phyloP scores from a whole-genome alignment of 2,113 vertebrate species.

The Mormoops blainvillei region DNA sequence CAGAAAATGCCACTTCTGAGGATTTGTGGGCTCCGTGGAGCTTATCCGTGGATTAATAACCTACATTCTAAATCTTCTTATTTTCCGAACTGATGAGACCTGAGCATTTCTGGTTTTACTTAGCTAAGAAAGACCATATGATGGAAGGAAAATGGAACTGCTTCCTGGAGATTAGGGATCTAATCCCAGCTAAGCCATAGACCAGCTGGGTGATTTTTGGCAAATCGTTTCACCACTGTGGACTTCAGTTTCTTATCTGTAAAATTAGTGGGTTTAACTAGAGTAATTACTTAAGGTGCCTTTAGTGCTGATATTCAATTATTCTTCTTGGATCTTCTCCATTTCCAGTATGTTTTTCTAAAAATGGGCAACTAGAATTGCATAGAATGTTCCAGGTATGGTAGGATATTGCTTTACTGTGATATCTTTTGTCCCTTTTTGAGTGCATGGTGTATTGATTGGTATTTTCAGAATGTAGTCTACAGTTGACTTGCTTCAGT shows the following conservation, averaged over 20 bases:
- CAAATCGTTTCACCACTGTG: neutral
- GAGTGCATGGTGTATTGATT: neutral
- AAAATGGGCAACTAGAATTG: neutral
- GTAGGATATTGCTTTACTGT: neutral
- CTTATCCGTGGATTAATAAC: neutral
- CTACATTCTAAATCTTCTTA: neutral
- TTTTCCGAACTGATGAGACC: neutral
- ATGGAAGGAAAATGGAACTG: neutral
- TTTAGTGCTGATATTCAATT: neutral
- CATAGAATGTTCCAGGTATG: neutral
- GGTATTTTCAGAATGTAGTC: constrained; percentile 6
- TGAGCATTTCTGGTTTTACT: constrained; percentile 11
- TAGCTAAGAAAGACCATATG: neutral
- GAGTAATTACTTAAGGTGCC: neutral
- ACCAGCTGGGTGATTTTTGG: neutral
- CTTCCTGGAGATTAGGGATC: neutral
- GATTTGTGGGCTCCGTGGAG: neutral
- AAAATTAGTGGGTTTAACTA: neutral
- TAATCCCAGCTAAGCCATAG: neutral
- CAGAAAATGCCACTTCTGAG: neutral
- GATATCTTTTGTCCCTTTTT: neutral
- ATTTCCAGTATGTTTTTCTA: constrained; percentile 24
- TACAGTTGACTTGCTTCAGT: neutral
- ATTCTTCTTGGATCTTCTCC: neutral
- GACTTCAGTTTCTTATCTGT: neutral